Evolutionary conservation across 2,888 invertebrate species (phyloP), one percentile per base, ranked within the genome.

Genomic region (Hyles lineata): DNA sequence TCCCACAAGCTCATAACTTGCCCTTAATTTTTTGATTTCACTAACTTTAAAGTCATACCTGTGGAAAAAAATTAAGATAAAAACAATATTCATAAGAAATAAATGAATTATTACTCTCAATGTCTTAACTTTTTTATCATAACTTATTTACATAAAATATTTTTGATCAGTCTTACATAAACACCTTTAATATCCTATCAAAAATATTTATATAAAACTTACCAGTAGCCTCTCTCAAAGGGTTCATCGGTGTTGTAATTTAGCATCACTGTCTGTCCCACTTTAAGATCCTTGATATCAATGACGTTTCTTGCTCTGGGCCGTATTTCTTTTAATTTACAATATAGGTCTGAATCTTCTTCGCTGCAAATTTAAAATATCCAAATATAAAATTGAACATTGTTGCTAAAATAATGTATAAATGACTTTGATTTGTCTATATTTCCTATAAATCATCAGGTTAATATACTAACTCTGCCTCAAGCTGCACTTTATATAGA

Each of bases 231-330:
- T 80, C 95, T 92, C 78, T 96, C 95, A 29, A 92, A 89, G 0
- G 96, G 96, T 17, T 96, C 92, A 74, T 97, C 97, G 15, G 96
- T 93, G 84, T 98, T 97, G 83, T 97, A 96, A 88, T 98, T 98
- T 0, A 96, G 93, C 95, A 98, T 96, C 11, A 98, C 96, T 72
- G 84, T 95, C 78, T 96, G 95, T 0, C 96, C 96, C 7, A 92
- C 87, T 79, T 95, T 88, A 32, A 97, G 84, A 71, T 96, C 93
- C 1, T 92, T 86, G 19, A 95, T 83, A 23, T 95, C 86, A 70
- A 97, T 88, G 32, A 90, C 89, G 35, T 87, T 93, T 76, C 95
- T 91, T 0, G 97, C 96, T 79, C 97, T 91, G 0, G 98, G 98
- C 73, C 98, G 93, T 71, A 98, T 95, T 75, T 95, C 94, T 69